These are phyloP conservation scores for Carposina sasakii DNA, from an alignment of 1,140 invertebrate genomes.

Conservation along the genomic window DNA sequence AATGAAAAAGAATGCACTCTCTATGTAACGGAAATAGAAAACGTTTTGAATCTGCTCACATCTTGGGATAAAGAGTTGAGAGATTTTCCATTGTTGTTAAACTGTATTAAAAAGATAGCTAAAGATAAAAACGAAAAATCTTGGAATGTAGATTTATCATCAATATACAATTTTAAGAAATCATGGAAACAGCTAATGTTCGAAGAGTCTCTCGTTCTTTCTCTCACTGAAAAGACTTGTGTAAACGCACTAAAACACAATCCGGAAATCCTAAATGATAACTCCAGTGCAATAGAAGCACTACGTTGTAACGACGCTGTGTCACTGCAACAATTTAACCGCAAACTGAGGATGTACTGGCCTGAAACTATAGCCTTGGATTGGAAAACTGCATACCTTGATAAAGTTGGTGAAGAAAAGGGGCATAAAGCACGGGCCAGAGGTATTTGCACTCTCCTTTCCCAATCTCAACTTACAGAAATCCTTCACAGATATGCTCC, in stretches of 20 bases:
- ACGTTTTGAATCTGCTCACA: conserved; percentile 30
- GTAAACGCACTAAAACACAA: conserved; percentile 45
- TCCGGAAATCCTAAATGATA: conserved; percentile 24
- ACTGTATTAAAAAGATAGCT: conserved; percentile 33
- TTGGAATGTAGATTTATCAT: conserved; percentile 28
- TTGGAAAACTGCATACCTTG: conserved; percentile 15
- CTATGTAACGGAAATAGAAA: conserved; percentile 13
- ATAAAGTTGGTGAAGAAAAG: conserved; percentile 22
- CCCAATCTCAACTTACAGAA: conserved; percentile 24
- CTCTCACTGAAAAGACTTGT: conserved; percentile 23
- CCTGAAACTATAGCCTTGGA: conserved; percentile 27
- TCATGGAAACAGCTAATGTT: conserved; percentile 39
- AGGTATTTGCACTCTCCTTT: conserved; percentile 30
- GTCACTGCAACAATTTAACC: conserved; percentile 18
- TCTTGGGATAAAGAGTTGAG: conserved; percentile 43
- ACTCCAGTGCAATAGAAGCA: conserved; percentile 16
- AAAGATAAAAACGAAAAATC: conserved; percentile 28
- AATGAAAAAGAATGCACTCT: conserved; percentile 23
- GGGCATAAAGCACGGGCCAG: conserved; percentile 26
- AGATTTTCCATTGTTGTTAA: conserved; percentile 28
- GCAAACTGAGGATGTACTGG: conserved; percentile 39
- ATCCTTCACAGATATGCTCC: conserved; percentile 38
- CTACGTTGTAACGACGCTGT: conserved; percentile 22
- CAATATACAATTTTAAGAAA: conserved; percentile 39
- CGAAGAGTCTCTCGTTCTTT: conserved; percentile 35